phyloP scores from a whole-genome alignment of 1,140 invertebrate genomes.

The Anoplolepis gracilipes region DNA sequence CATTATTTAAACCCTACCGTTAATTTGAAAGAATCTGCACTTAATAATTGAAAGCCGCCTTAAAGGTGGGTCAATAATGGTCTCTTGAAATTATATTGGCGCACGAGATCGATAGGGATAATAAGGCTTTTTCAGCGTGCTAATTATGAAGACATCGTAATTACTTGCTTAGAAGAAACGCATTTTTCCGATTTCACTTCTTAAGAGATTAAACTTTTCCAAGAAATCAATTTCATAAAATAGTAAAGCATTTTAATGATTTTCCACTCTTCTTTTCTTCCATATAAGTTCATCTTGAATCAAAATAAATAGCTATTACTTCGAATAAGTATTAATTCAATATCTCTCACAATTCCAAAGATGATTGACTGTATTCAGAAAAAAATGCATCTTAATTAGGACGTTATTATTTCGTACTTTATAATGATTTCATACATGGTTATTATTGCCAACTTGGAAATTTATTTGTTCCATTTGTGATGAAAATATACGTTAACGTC shows the following conservation, averaged over 20 bases:
- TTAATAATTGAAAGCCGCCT: slow-evolving; percentile 18
- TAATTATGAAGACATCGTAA: slow-evolving; percentile 63
- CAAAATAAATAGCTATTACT: slow-evolving; percentile 3
- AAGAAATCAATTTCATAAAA: not conserved
- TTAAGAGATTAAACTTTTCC: not conserved
- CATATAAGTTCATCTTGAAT: not conserved
- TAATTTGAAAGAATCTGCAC: slow-evolving; percentile 51
- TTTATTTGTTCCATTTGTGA: not conserved
- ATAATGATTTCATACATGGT: not conserved
- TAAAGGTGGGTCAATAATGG: slow-evolving; percentile 57
- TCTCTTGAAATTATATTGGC: slow-evolving; percentile 50
- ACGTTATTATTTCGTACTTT: not conserved
- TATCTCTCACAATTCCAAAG: not conserved
- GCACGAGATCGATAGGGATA: slow-evolving; percentile 48
- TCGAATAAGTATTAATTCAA: no score
- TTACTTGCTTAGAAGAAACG: slow-evolving; percentile 21
- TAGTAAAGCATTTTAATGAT: not conserved
- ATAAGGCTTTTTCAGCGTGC: slow-evolving; percentile 55
- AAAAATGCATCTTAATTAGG: not conserved
- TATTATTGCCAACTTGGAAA: not conserved
- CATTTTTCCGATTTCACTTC: slow-evolving; percentile 11
- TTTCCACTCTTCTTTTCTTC: not conserved
- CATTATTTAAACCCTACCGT: slow-evolving; percentile 55
- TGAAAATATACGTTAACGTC: not conserved
- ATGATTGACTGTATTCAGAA: not conserved